A percentile compares a stretch with the other conserved stretches of the same genome.
Evolutionary conservation across 1,140 invertebrate species (phyloP).

Genomic region (Calycopis cecrops): DNA sequence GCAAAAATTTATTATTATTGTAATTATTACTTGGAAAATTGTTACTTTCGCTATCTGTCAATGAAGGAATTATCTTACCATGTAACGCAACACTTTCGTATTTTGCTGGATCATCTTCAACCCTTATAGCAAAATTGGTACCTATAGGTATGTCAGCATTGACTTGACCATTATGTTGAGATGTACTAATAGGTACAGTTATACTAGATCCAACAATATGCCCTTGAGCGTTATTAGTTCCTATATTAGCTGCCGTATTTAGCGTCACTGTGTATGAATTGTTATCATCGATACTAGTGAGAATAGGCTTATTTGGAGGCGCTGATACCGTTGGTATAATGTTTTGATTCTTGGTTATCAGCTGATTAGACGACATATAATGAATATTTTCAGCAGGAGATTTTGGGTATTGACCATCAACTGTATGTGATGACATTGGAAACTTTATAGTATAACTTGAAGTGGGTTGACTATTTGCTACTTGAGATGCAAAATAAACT

Average conservation of each 20-base stretch:
- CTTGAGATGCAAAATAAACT: constrained; percentile 69
- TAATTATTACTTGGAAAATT: constrained; percentile 35
- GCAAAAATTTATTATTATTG: constrained; percentile 45
- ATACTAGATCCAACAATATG: constrained; percentile 56
- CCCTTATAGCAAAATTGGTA: constrained; percentile 70
- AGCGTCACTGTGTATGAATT: constrained; percentile 50
- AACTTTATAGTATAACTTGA: constrained; percentile 57
- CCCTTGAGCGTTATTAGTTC: constrained; percentile 34
- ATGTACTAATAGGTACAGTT: constrained; percentile 42
- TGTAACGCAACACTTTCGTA: constrained; percentile 49
- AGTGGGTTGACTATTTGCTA: constrained; percentile 47
- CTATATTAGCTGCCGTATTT: constrained; percentile 54
- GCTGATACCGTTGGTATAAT: constrained; percentile 16
- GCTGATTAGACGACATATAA: constrained; percentile 26
- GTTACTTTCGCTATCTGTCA: constrained; percentile 34
- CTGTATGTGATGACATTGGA: constrained; percentile 21
- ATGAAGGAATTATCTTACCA: constrained; percentile 38
- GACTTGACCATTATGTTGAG: constrained; percentile 41
- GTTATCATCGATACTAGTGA: constrained; percentile 33
- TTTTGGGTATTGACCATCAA: constrained; percentile 17
- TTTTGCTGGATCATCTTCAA: constrained; percentile 55
- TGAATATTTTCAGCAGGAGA: constrained; percentile 15
- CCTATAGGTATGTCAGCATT: constrained; percentile 70
- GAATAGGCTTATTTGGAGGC: constrained; percentile 34
- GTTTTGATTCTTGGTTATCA: constrained; percentile 18